Conservation (phyloP, 2,888 invertebrate genomes). For the Yponomeuta malinellus region DNA sequence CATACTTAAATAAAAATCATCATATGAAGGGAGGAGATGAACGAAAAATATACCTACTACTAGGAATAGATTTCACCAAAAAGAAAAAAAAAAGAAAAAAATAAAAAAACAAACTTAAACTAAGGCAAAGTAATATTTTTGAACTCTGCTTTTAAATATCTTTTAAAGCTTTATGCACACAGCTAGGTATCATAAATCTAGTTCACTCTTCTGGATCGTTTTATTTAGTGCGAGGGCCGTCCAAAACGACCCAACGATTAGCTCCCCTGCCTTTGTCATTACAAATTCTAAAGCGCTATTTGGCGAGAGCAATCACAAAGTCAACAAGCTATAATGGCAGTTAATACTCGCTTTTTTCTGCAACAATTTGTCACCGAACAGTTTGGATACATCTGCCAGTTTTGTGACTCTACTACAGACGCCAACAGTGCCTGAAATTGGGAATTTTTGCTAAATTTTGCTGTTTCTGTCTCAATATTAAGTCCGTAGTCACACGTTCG, state of each 20-base stretch:
- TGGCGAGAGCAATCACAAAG: not conserved
- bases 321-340: not conserved
- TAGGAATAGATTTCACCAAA: too few relatives aligned
- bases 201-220: not conserved
- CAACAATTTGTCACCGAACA: not conserved
- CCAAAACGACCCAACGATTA: not conserved
- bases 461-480: not conserved
- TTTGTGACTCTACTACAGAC: not conserved
- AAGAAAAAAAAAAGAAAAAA: too few relatives aligned
- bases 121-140: too few relatives aligned
- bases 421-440: not conserved
- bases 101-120: too few relatives aligned
- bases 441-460: not conserved
- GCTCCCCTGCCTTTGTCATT: constrained; percentile 1
- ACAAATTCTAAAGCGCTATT: not conserved
- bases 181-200: not conserved
- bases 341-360: not conserved
- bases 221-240: not conserved
- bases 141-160: not conserved
- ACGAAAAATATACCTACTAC: too few relatives aligned
- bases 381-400: not conserved
- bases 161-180: not conserved
- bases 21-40: too few relatives aligned
- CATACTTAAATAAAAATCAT: too few relatives aligned
- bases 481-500: not conserved